Evolutionary conservation across 2,113 vertebrate genomes (phyloP).

Genomic region (Callipepla squamata): DNA sequence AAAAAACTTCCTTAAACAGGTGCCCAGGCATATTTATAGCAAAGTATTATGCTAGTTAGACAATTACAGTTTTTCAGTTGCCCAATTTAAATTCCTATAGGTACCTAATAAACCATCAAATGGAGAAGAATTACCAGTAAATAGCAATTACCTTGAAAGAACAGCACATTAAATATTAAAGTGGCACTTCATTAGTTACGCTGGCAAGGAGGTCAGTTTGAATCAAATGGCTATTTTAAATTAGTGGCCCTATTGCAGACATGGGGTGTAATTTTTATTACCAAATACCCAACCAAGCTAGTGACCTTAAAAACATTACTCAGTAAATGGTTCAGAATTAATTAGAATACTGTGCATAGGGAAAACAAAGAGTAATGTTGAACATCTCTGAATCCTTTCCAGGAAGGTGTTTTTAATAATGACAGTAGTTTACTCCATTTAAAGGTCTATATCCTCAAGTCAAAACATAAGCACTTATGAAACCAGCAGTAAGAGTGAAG

Average conservation of each 20-base stretch:
- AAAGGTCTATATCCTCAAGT: slow-evolving; percentile 45
- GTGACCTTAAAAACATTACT: slow-evolving; percentile 62
- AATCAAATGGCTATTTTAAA: slow-evolving; percentile 66
- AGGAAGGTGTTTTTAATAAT: slow-evolving; percentile 66
- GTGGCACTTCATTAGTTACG: slow-evolving; percentile 52
- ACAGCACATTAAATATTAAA: slow-evolving; percentile 60
- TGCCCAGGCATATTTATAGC: slow-evolving; percentile 55
- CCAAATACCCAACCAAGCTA: slow-evolving; percentile 60
- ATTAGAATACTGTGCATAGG: slow-evolving; percentile 41
- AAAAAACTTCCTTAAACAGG: slow-evolving; percentile 3
- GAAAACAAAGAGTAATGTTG: background rate
- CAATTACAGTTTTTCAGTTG: slow-evolving; percentile 69
- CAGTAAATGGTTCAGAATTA: slow-evolving; percentile 53
- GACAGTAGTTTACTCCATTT: slow-evolving; percentile 48
- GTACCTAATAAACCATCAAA: slow-evolving; percentile 65
- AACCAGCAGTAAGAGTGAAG: background rate
- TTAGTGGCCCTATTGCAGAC: slow-evolving; percentile 64
- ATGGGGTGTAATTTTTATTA: slow-evolving; percentile 53
- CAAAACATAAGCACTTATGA: slow-evolving; percentile 32
- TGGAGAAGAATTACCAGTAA: slow-evolving; percentile 66
- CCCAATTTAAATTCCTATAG: slow-evolving; percentile 61
- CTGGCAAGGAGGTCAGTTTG: slow-evolving; percentile 61
- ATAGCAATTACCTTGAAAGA: slow-evolving; percentile 66
- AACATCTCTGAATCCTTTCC: slow-evolving; percentile 62
- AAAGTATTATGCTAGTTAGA: slow-evolving; percentile 54